These are phyloP conservation scores for Heterochromis multidens DNA, from an alignment of 2,113 vertebrate genomes.

Conservation along the genomic window DNA sequence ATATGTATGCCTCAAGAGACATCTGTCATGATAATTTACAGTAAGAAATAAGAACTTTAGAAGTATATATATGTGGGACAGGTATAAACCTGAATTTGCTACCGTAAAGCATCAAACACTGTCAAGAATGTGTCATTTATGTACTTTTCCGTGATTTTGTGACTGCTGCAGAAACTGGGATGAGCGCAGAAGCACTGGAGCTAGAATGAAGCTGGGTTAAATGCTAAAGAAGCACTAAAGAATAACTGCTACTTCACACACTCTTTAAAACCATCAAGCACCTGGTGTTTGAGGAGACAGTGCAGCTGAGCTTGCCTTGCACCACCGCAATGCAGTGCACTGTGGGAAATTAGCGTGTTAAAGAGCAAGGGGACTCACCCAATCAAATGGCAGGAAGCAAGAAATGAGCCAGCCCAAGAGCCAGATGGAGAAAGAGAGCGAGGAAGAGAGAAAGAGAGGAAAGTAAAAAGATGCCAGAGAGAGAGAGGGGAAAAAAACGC, in stretches of 20 bases:
- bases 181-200: constrained; percentile 1
- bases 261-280: constrained; percentile 10
- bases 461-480: constrained; percentile 23
- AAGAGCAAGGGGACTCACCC: constrained; percentile 71
- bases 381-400: constrained; percentile 75
- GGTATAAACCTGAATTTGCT: neutral
- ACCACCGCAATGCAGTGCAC: constrained; percentile 71
- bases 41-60: neutral
- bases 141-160: neutral
- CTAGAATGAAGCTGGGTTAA: neutral
- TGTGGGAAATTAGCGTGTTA: constrained; percentile 65
- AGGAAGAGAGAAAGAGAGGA: neutral
- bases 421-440: constrained; percentile 54
- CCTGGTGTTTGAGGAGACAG: constrained; percentile 27
- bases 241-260: constrained; percentile 6
- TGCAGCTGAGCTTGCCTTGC: constrained; percentile 38
- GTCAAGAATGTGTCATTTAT: neutral
- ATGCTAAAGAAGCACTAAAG: constrained; percentile 11
- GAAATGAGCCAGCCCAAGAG: constrained; percentile 73
- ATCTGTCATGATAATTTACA: neutral
- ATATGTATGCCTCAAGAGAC: neutral
- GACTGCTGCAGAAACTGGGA: neutral
- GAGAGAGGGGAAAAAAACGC: neutral
- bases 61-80: neutral
- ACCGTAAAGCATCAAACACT: neutral